Evolutionary conservation across 2,888 invertebrate genomes (phyloP).

Genomic region (Heliconius charithonia): DNA sequence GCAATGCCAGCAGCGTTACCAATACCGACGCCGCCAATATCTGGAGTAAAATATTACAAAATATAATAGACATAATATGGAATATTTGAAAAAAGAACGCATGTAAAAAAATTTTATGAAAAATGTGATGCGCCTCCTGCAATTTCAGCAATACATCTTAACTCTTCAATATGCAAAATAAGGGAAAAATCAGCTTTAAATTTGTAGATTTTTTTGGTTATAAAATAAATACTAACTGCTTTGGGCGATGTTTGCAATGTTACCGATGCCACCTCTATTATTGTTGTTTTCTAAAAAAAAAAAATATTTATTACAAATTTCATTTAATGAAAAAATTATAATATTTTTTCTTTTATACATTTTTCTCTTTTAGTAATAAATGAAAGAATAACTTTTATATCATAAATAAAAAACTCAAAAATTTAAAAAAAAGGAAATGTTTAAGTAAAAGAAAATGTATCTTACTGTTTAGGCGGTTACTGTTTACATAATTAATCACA

Average conservation of each 20-base stretch:
- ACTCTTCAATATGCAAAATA: no score
- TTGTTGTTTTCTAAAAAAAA: slow-evolving; percentile 7
- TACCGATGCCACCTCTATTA: slow-evolving; percentile 14
- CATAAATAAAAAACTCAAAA: background rate
- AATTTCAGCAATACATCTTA: no score
- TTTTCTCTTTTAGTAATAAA: background rate
- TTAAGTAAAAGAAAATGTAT: background rate
- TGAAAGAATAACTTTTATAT: background rate
- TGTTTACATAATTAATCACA: slow-evolving; percentile 2
- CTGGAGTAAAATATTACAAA: background rate
- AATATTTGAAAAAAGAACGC: no score
- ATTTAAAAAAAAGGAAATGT: background rate
- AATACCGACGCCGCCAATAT: background rate
- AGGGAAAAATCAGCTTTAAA: no score
- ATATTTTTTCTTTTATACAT: background rate
- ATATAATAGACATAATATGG: background rate
- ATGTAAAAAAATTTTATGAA: no score
- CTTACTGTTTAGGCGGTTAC: slow-evolving; percentile 24
- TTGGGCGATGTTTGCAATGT: slow-evolving; percentile 22
- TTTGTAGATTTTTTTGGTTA: background rate
- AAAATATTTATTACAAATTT: background rate
- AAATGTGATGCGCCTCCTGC: no score
- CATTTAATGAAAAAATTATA: background rate
- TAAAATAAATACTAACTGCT: slow-evolving; percentile 18
- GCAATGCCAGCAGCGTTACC: slow-evolving; percentile 17